phyloP scores from a whole-genome alignment of 2,888 invertebrate genomes.

The Atherix ibis region DNA sequence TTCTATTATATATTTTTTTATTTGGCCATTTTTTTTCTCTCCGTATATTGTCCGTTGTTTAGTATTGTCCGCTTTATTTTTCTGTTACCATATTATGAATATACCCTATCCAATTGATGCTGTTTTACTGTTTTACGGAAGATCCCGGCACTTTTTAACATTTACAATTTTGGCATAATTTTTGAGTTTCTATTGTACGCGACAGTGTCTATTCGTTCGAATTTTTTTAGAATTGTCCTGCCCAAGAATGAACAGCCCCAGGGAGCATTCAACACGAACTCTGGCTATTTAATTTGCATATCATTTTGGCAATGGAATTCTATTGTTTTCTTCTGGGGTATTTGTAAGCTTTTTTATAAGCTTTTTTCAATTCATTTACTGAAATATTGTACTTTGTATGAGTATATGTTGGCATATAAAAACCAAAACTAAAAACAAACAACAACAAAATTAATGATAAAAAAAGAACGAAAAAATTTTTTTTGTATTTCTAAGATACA shows the following conservation, averaged over 20 bases:
- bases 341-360: neutral
- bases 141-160: too few species aligned
- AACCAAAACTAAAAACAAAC: too few species aligned
- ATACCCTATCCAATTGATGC: too few species aligned
- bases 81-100: neutral
- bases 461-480: too few species aligned
- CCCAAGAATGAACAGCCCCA: neutral
- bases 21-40: neutral
- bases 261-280: neutral
- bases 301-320: neutral
- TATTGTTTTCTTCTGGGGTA: neutral
- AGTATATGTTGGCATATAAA: neutral
- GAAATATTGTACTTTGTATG: neutral
- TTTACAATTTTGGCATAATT: too few species aligned
- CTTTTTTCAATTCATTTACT: neutral
- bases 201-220: too few species aligned
- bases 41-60: neutral
- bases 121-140: too few species aligned
- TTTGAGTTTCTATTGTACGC: too few species aligned
- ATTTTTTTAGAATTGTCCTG: neutral
- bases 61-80: neutral
- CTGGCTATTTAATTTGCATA: constrained; percentile 3
- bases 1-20: neutral
- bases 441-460: too few species aligned
- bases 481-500: too few species aligned